Percentiles rank a stretch among this genome's conserved stretches.
phyloP scores from a whole-genome alignment of 2,113 vertebrate species.

The Leptosomus discolor region DNA sequence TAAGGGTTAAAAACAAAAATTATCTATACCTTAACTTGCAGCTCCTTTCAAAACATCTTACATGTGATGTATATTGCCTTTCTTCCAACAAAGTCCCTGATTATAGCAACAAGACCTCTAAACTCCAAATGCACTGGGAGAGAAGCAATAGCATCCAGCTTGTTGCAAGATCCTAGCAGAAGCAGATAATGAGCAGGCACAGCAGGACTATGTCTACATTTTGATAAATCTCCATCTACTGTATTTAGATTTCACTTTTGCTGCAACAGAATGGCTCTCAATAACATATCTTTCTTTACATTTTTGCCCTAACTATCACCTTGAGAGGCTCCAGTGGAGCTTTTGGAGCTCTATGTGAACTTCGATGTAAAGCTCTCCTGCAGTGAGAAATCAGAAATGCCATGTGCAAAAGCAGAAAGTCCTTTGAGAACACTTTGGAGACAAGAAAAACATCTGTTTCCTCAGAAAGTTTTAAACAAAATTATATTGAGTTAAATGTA shows the following conservation, averaged over 20 bases:
- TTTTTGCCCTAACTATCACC: background rate
- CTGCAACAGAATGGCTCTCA: background rate
- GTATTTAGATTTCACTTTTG: constrained; percentile 9
- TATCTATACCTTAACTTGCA: background rate
- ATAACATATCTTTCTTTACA: background rate
- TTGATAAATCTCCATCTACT: background rate
- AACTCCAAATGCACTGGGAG: background rate
- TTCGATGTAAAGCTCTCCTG: constrained; percentile 27
- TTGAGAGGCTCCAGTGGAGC: background rate
- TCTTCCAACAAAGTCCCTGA: background rate
- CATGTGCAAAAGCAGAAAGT: constrained; percentile 7
- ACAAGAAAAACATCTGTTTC: constrained; percentile 21
- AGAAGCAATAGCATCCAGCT: background rate
- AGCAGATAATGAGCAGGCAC: background rate
- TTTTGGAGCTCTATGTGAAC: constrained; percentile 9
- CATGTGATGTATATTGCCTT: background rate
- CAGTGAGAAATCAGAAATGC: constrained; percentile 24
- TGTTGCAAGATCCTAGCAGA: background rate
- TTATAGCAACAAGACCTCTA: background rate
- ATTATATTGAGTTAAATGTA: constrained; percentile 15
- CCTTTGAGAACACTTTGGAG: constrained; percentile 38
- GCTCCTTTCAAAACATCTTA: background rate
- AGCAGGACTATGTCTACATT: background rate
- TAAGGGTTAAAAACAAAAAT: background rate
- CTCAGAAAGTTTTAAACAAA: constrained; percentile 18